phyloP scores from a whole-genome alignment of 30 jellyfish, hydroid and myxozoan species.

The Chrysaora quinquecirrha region DNA sequence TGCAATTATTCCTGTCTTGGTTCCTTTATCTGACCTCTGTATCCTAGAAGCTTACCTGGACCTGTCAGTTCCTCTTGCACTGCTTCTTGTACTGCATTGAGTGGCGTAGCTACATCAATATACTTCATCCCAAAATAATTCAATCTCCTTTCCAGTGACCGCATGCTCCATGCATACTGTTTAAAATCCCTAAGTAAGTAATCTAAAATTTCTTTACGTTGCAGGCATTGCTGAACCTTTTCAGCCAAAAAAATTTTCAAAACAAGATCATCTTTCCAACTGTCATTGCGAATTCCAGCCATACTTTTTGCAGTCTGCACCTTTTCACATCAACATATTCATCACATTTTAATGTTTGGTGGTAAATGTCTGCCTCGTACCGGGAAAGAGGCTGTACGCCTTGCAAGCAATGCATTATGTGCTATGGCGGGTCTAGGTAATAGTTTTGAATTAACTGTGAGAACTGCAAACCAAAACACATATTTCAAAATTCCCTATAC shows the following conservation, averaged over 20 bases:
- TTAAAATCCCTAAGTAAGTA: background rate
- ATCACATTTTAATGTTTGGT: background rate
- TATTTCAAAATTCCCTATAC: too few relatives aligned
- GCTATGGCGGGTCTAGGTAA: background rate
- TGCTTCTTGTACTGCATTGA: background rate
- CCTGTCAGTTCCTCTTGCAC: slow-evolving; percentile 17
- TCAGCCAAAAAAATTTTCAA: background rate
- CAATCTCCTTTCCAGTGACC: background rate
- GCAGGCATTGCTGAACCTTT: too few relatives aligned
- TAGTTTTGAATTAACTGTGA: too few relatives aligned
- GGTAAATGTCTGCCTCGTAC: background rate
- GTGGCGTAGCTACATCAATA: background rate
- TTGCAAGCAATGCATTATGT: too few relatives aligned
- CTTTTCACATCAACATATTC: background rate
- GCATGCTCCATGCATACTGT: background rate
- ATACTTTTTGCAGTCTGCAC: background rate
- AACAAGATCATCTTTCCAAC: background rate
- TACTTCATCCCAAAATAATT: background rate
- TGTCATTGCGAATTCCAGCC: background rate
- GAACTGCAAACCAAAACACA: too few relatives aligned
- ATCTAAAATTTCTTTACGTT: too few relatives aligned
- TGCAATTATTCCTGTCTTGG: slow-evolving; percentile 4
- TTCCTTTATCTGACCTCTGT: slow-evolving; percentile 5
- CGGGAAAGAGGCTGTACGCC: background rate
- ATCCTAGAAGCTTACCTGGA: slow-evolving; percentile 1